These are phyloP conservation scores for Sebastolobus alascanus DNA, from an alignment of 2,797 vertebrate species.

Conservation along the genomic window DNA sequence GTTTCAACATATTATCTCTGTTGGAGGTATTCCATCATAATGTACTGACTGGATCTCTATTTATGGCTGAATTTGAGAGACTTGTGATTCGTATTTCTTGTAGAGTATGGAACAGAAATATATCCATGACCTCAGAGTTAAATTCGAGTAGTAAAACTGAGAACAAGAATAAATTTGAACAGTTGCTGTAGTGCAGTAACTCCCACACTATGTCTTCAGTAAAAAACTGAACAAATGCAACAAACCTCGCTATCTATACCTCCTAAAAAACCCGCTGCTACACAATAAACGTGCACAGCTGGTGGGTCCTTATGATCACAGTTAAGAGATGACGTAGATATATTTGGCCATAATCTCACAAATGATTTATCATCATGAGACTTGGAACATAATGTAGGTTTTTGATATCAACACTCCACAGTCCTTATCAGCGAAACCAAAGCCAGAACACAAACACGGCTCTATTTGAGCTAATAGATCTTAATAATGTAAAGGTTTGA, in stretches of 20 bases:
- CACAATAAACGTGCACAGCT: slow-evolving; percentile 34
- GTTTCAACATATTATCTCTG: background rate
- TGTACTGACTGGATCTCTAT: background rate
- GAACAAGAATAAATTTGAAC: slow-evolving; percentile 19
- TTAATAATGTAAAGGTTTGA: background rate
- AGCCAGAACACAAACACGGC: slow-evolving; percentile 6
- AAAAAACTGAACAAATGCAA: slow-evolving; percentile 13
- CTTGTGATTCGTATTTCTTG: slow-evolving; percentile 3
- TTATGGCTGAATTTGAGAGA: slow-evolving; percentile 10
- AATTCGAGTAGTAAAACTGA: slow-evolving; percentile 29
- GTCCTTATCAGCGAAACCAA: slow-evolving; percentile 16
- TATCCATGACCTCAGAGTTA: slow-evolving; percentile 18
- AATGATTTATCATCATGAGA: slow-evolving; percentile 46
- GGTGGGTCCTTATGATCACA: slow-evolving; percentile 30
- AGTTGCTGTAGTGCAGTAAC: background rate
- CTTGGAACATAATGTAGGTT: slow-evolving; percentile 24
- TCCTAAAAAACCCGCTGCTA: slow-evolving; percentile 6
- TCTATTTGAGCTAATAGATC: background rate
- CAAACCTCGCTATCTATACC: background rate
- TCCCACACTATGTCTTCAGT: slow-evolving; percentile 5
- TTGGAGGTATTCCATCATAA: background rate
- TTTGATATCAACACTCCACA: slow-evolving; percentile 33
- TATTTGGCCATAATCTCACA: slow-evolving; percentile 24
- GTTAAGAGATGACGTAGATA: slow-evolving; percentile 15
- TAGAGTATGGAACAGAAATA: slow-evolving; percentile 13